Evolutionary conservation across 2,797 vertebrate species (phyloP).

Genomic region (Spinibarbus caldwelli): DNA sequence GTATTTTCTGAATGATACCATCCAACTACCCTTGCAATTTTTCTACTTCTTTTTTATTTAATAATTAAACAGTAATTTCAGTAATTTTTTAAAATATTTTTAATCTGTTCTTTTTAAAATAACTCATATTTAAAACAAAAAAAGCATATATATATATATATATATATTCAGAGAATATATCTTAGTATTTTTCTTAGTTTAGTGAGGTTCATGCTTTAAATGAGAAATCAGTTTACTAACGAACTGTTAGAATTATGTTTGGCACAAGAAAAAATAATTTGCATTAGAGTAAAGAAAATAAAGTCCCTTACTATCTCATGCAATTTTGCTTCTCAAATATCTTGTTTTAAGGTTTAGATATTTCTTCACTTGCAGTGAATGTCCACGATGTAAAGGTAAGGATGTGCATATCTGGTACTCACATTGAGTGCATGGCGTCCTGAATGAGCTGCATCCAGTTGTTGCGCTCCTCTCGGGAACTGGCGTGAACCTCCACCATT

Average conservation of each 20-base stretch:
- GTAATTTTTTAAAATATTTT: no score
- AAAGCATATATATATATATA: no score
- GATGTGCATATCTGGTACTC: constrained; percentile 63
- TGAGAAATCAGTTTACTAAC: not conserved
- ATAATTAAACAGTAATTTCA: not conserved
- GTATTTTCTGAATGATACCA: not conserved
- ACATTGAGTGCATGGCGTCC: constrained; percentile 91
- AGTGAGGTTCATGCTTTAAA: not conserved
- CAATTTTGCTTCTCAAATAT: not conserved
- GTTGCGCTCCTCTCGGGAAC: constrained; percentile 92
- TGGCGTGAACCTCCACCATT: constrained; percentile 94
- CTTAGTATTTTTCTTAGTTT: not conserved
- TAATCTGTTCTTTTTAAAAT: no score
- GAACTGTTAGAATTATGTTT: no score
- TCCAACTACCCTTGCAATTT: not conserved
- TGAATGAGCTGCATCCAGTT: constrained; percentile 94
- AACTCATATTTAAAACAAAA: no score
- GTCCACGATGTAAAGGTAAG: not conserved
- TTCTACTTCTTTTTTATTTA: no score
- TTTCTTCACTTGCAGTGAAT: not conserved
- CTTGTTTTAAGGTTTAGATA: not conserved
- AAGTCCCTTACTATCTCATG: not conserved
- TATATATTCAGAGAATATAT: not conserved
- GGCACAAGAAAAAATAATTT: not conserved
- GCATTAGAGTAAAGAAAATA: not conserved